A percentile compares a stretch with the other conserved stretches of the same genome.
Conservation (phyloP, 92 coral and sea anemone genomes). For the Plumapathes pennacea region DNA sequence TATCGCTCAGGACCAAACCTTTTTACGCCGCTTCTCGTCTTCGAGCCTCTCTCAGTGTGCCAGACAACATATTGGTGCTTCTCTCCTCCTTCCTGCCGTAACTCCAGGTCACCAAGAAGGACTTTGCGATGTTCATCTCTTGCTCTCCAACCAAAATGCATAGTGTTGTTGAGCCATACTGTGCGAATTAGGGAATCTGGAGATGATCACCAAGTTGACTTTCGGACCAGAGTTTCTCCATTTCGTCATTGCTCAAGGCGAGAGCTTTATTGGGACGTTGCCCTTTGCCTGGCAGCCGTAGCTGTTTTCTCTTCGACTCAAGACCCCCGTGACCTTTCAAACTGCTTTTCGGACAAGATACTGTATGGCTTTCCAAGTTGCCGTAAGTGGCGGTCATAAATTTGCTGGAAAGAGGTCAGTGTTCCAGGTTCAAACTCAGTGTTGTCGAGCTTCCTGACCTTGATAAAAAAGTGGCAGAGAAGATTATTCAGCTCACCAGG, state of each 20-base stretch:
- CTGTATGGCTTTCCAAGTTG: slow-evolving; percentile 11
- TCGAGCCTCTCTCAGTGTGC: slow-evolving; percentile 31
- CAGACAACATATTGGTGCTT: slow-evolving; percentile 32
- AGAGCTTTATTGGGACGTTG: slow-evolving; percentile 16
- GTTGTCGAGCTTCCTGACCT: slow-evolving; percentile 2
- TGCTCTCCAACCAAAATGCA: slow-evolving; percentile 59
- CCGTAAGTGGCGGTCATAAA: slow-evolving; percentile 19
- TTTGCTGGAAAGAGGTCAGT: slow-evolving; percentile 20
- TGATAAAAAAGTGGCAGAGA: slow-evolving; percentile 3
- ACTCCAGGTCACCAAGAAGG: slow-evolving; percentile 30
- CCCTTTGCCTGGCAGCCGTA: neutral
- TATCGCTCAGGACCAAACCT: slow-evolving; percentile 24
- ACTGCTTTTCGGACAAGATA: slow-evolving; percentile 5
- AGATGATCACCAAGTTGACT: slow-evolving; percentile 32
- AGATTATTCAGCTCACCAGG: slow-evolving; percentile 3
- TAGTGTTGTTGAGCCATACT: slow-evolving; percentile 50
- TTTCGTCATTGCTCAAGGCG: slow-evolving; percentile 9
- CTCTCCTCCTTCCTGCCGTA: slow-evolving; percentile 23
- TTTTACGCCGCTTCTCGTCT: slow-evolving; percentile 39
- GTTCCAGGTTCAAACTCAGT: slow-evolving; percentile 16
- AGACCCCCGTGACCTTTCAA: slow-evolving; percentile 9
- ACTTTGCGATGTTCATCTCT: slow-evolving; percentile 45
- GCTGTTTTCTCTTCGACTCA: slow-evolving; percentile 9
- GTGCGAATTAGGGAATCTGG: slow-evolving; percentile 12
- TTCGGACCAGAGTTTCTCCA: slow-evolving; percentile 37